Evolutionary conservation across 2,888 invertebrate species (phyloP).

Genomic region (Caenorhabditis virilis): DNA sequence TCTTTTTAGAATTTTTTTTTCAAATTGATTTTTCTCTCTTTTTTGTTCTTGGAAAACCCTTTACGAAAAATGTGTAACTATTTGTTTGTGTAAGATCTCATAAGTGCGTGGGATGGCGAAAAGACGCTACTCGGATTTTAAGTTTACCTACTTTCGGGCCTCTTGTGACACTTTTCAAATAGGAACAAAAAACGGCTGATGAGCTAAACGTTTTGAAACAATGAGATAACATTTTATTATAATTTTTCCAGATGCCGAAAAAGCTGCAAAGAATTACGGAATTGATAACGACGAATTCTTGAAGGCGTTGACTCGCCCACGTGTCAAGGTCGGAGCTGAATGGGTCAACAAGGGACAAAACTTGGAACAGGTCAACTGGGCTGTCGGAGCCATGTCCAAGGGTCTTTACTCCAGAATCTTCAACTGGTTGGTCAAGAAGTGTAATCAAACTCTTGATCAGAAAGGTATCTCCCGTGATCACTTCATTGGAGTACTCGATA

Average conservation of each 20-base stretch:
- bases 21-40: neutral
- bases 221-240: neutral
- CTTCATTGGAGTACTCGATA: slow-evolving; percentile 98
- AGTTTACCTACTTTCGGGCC: slow-evolving; percentile 30
- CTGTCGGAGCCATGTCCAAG: slow-evolving; percentile 71
- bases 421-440: slow-evolving; percentile 72
- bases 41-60: neutral
- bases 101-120: slow-evolving; percentile 25
- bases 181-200: neutral
- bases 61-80: no score
- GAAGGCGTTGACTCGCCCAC: slow-evolving; percentile 71
- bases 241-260: slow-evolving; percentile 48
- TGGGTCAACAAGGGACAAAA: slow-evolving; percentile 73
- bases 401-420: slow-evolving; percentile 71
- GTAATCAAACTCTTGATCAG: slow-evolving; percentile 71
- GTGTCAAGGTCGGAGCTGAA: slow-evolving; percentile 72
- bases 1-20: slow-evolving; percentile 21
- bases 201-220: no score
- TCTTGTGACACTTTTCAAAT: neutral
- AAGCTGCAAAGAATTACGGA: slow-evolving; percentile 66
- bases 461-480: slow-evolving; percentile 91
- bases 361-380: slow-evolving; percentile 70
- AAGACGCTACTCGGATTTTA: slow-evolving; percentile 21
- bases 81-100: slow-evolving; percentile 34
- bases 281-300: slow-evolving; percentile 67